These are phyloP conservation scores for Syngnathus scovelli DNA, from an alignment of 2,113 vertebrate genomes.

Conservation along the genomic window DNA sequence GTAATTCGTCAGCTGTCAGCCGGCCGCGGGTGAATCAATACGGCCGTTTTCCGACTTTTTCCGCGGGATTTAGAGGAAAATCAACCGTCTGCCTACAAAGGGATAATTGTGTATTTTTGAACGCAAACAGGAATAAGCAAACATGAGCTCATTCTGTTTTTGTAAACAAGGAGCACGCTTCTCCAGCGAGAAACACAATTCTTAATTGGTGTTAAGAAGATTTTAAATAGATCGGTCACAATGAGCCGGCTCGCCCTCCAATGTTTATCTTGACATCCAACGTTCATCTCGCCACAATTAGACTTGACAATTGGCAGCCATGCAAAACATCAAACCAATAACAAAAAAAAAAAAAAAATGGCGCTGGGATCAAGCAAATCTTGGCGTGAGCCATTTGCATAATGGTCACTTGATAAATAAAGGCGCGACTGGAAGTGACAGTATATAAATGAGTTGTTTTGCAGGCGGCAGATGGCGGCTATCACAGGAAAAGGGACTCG, in stretches of 20 bases:
- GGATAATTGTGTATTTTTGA: too few relatives aligned
- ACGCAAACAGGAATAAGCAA: too few relatives aligned
- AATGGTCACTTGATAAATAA: constrained; percentile 82
- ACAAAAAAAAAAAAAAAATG: background rate
- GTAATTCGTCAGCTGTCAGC: constrained; percentile 81
- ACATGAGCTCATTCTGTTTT: background rate
- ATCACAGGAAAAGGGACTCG: constrained; percentile 68
- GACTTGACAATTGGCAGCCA: constrained; percentile 9
- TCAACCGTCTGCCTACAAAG: too few relatives aligned
- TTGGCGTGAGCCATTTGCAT: constrained; percentile 73
- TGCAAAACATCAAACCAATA: constrained; percentile 16
- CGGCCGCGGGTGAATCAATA: constrained; percentile 80
- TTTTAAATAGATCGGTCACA: constrained; percentile 21
- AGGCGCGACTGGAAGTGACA: constrained; percentile 74
- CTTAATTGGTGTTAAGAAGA: constrained; percentile 56
- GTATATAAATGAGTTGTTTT: constrained; percentile 85
- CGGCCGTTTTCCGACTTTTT: constrained; percentile 22
- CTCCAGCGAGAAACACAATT: constrained; percentile 10
- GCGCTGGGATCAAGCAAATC: constrained; percentile 57
- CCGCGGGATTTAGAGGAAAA: background rate
- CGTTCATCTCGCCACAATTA: constrained; percentile 38
- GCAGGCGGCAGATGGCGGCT: constrained; percentile 90
- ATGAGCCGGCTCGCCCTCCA: constrained; percentile 37
- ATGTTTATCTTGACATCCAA: constrained; percentile 7
- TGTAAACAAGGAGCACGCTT: constrained; percentile 12